Percentiles rank a stretch among this genome's conserved stretches.
These are phyloP conservation scores for Hyalella azteca DNA, from an alignment of 2,888 invertebrate genomes.

Conservation along the genomic window DNA sequence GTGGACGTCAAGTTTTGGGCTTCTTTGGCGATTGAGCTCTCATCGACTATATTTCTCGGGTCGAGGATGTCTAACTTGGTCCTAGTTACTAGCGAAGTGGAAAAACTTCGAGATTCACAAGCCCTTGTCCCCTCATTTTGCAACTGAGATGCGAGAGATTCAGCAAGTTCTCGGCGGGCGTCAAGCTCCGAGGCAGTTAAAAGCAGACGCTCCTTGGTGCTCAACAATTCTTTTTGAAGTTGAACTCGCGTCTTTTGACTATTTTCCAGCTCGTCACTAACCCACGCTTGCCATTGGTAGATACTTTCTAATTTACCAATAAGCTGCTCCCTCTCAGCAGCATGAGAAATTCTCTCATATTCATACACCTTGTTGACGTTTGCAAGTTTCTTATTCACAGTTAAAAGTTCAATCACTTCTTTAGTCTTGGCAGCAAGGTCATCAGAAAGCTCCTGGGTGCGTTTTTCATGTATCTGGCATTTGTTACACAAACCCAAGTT, in stretches of 20 bases:
- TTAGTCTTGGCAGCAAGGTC: not conserved
- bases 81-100: no score
- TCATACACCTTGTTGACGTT: not conserved
- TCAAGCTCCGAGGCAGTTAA: not conserved
- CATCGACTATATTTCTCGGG: not conserved
- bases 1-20: no score
- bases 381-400: not conserved
- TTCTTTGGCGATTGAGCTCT: no score
- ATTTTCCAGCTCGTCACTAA: not conserved
- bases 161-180: not conserved
- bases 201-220: not conserved
- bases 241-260: not conserved
- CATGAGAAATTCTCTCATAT: not conserved
- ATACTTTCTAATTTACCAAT: not conserved
- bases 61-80: not conserved
- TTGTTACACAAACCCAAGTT: no score
- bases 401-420: not conserved
- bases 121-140: not conserved
- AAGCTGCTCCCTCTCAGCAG: not conserved
- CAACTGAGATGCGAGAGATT: not conserved
- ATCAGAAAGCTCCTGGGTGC: not conserved
- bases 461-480: not conserved
- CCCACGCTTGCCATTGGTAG: slow-evolving; percentile 2
- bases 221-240: not conserved
- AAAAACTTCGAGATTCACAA: not conserved